Conservation (phyloP, 2,113 vertebrate genomes). For the Choloepus hoffmanni region DNA sequence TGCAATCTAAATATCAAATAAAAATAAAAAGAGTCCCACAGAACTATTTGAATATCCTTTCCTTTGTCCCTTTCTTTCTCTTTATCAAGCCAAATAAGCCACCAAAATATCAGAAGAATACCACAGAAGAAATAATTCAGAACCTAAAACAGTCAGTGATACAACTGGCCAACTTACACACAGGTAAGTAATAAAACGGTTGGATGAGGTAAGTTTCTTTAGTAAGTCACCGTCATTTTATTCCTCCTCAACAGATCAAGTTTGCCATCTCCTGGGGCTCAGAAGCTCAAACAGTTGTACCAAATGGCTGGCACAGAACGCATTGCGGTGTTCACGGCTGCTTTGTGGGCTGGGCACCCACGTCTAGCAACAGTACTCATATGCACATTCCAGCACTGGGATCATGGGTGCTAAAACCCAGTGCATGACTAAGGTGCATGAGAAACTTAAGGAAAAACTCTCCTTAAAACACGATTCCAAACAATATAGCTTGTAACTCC, state of each 20-base stretch:
- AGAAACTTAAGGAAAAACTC: neutral
- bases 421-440: neutral
- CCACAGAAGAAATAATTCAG: conserved; percentile 40
- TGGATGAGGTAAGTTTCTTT: conserved; percentile 20
- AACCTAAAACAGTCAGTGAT: conserved; percentile 59
- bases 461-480: conserved; percentile 10
- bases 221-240: neutral
- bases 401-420: neutral
- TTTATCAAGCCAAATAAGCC: conserved; percentile 53
- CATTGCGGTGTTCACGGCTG: neutral
- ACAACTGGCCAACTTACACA: neutral
- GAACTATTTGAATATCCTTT: conserved; percentile 1
- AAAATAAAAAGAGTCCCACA: neutral
- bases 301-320: neutral
- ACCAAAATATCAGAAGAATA: neutral
- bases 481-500: neutral
- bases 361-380: accelerated
- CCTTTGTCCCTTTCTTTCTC: neutral
- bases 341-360: neutral
- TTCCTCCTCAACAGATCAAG: neutral
- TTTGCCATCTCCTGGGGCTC: neutral
- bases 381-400: neutral
- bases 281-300: neutral
- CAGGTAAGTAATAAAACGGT: neutral
- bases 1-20: neutral